phyloP scores from a whole-genome alignment of 2,797 vertebrate species.

The Masticophis lateralis region DNA sequence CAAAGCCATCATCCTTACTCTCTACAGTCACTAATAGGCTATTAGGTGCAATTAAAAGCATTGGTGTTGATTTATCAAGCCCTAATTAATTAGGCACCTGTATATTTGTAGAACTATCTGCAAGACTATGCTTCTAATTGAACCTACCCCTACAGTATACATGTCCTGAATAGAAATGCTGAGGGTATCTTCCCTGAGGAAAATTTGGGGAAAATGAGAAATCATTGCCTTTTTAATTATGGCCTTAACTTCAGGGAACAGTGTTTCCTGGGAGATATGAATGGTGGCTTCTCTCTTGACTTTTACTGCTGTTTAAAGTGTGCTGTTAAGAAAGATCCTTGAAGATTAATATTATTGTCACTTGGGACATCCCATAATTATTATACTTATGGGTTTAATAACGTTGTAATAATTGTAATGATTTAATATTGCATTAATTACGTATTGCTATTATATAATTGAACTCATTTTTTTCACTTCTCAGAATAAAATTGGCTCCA shows the following conservation, averaged over 20 bases:
- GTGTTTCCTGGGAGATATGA: not conserved
- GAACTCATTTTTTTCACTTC: not conserved
- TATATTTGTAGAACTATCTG: not conserved
- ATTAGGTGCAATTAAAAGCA: not conserved
- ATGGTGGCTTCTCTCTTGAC: not conserved
- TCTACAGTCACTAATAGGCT: not conserved
- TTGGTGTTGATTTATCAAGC: not conserved
- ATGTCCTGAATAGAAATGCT: not conserved
- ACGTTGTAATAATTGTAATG: not conserved
- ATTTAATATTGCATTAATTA: not conserved
- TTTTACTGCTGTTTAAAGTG: not conserved
- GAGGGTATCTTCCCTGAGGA: not conserved
- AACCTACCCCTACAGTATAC: not conserved
- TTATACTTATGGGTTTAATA: not conserved
- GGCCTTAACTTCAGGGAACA: not conserved
- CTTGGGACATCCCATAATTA: not conserved
- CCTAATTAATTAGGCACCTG: not conserved
- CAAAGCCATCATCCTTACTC: not conserved
- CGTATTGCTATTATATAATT: not conserved
- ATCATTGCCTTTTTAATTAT: not conserved
- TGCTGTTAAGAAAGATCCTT: not conserved
- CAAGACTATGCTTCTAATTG: not conserved
- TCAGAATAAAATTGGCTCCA: not conserved
- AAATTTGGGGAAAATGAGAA: not conserved
- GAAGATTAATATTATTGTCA: not conserved